These are phyloP conservation scores for Scaptomyza tumidula DNA, from an alignment of 2,888 invertebrate genomes.

Conservation along the genomic window DNA sequence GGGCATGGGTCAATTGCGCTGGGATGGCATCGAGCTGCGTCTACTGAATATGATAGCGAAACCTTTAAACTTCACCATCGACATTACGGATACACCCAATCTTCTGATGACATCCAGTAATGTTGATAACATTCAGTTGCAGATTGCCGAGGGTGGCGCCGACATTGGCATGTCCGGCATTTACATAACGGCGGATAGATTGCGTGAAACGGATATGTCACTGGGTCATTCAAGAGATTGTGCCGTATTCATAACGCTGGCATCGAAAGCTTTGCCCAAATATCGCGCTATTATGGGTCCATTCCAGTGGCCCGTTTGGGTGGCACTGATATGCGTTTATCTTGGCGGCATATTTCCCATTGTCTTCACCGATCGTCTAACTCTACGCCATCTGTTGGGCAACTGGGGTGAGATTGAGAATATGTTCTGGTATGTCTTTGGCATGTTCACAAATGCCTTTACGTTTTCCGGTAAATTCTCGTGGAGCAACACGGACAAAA, in stretches of 20 bases:
- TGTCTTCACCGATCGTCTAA: slow-evolving; percentile 89
- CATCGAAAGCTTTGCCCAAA: slow-evolving; percentile 91
- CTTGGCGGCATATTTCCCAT: slow-evolving; percentile 90
- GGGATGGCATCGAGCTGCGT: slow-evolving; percentile 91
- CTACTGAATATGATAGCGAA: slow-evolving; percentile 87
- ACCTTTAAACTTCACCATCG: slow-evolving; percentile 90
- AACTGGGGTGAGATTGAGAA: slow-evolving; percentile 91
- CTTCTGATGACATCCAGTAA: slow-evolving; percentile 84
- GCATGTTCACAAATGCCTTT: slow-evolving; percentile 93
- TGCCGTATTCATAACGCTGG: slow-evolving; percentile 90
- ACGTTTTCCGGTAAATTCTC: slow-evolving; percentile 89
- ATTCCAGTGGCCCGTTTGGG: slow-evolving; percentile 93
- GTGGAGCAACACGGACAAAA: slow-evolving; percentile 89
- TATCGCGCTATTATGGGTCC: slow-evolving; percentile 93
- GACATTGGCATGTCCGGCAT: slow-evolving; percentile 91
- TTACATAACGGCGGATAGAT: slow-evolving; percentile 86
- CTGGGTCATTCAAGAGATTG: slow-evolving; percentile 90
- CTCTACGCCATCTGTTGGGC: slow-evolving; percentile 87
- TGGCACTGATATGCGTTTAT: slow-evolving; percentile 89
- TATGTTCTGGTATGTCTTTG: slow-evolving; percentile 95
- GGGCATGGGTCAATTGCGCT: slow-evolving; percentile 74
- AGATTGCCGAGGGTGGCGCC: slow-evolving; percentile 86
- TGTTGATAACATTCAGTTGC: slow-evolving; percentile 87
- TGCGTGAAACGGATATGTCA: slow-evolving; percentile 87
- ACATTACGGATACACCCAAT: slow-evolving; percentile 87